phyloP scores from a whole-genome alignment of 2,888 invertebrate genomes.

The Orthosia gracilis region DNA sequence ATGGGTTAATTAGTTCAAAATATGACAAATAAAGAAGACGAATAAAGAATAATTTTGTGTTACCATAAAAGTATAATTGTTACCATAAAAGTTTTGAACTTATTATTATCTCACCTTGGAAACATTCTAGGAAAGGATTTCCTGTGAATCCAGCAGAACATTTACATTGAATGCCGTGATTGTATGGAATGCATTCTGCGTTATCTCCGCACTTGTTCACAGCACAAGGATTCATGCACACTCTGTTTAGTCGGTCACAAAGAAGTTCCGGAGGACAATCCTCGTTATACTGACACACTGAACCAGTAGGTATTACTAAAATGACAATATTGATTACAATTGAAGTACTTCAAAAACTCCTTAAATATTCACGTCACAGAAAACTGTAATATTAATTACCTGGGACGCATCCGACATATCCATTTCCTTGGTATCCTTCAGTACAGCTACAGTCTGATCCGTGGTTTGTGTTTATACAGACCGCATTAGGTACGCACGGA shows the following conservation, averaged over 20 bases:
- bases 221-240: constrained; percentile 96
- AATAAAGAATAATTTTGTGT: background rate
- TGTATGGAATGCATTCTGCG: constrained; percentile 94
- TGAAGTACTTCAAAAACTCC: background rate
- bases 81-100: background rate
- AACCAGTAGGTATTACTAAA: constrained; percentile 82
- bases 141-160: constrained; percentile 94
- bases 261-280: constrained; percentile 97
- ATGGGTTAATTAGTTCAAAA: background rate
- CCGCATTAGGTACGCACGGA: constrained; percentile 96
- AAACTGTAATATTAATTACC: constrained; percentile 87
- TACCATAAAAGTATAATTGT: background rate
- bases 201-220: constrained; percentile 96
- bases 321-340: constrained; percentile 56
- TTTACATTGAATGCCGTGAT: constrained; percentile 95
- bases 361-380: background rate
- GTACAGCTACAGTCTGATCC: constrained; percentile 96
- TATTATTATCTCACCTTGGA: constrained; percentile 86
- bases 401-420: constrained; percentile 95
- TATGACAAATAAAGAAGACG: background rate
- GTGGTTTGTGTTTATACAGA: constrained; percentile 97
- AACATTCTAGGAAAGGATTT: constrained; percentile 95
- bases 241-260: constrained; percentile 96
- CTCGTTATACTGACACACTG: constrained; percentile 97
- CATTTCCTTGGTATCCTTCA: constrained; percentile 97